Conservation (phyloP, 1,140 invertebrate genomes). For the Caenorhabditis brenneri region DNA sequence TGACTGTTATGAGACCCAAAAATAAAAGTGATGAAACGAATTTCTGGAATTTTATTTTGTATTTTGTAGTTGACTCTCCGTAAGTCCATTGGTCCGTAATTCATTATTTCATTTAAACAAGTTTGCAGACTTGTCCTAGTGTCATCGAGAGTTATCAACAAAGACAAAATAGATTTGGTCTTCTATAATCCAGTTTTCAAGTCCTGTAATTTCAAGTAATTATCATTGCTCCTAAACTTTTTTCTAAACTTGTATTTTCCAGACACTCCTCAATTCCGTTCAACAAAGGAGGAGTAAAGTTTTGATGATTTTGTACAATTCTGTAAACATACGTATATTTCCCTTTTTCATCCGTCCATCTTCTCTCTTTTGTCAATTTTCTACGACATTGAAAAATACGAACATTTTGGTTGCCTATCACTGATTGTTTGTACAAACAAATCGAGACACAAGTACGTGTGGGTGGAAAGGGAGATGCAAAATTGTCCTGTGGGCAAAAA, state of each 20-base stretch:
- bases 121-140: neutral
- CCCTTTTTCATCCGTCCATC: neutral
- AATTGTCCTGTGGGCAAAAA: no score
- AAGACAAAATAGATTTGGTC: conserved; percentile 4
- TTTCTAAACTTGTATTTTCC: neutral
- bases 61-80: conserved; percentile 10
- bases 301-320: conserved; percentile 32
- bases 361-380: no score
- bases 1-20: neutral
- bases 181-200: neutral
- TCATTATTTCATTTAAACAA: neutral
- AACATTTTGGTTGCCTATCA: conserved; percentile 38
- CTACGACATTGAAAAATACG: neutral
- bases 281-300: conserved; percentile 19
- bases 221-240: no score
- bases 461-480: no score
- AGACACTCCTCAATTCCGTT: conserved; percentile 29
- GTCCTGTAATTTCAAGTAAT: conserved; percentile 7
- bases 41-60: conserved; percentile 9
- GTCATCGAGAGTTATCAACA: neutral
- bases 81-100: neutral
- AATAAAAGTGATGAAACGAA: neutral
- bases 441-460: conserved; percentile 12
- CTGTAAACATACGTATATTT: neutral
- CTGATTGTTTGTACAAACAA: conserved; percentile 34